Evolutionary conservation across 2,797 vertebrate species (phyloP), one percentile per base, ranked within the genome.

Genomic region (Hozukius guyotensis): DNA sequence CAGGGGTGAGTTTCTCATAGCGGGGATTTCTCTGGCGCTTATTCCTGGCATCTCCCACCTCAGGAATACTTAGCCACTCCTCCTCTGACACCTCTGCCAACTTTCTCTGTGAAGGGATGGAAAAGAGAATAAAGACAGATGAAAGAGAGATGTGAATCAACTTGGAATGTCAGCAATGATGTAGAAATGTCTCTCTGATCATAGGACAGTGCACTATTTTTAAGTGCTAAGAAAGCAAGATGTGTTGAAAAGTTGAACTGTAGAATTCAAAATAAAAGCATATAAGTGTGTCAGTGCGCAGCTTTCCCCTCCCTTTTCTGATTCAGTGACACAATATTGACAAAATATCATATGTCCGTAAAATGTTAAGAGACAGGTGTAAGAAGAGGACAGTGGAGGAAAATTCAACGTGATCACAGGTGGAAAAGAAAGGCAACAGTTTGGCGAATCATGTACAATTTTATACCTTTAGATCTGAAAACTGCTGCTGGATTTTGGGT

Each of bases 401-500:
- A 27, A 63, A 38, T 9, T 8, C 0, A 16, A 4, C 9, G 12
- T 69, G 4, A 62, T 61, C n/a, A 65, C 7, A 11, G 16, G 3
- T 36, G 7, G 5, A 60, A 63, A 31, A 55, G 5, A 55, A 24
- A 31, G 61, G 10, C 16, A 65, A 42, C 1, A 8, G 13, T 60
- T 42, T 55, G 8, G 10, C 4, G 1, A 27, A 31, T 16, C 0
- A 13, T 31, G 5, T 34, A 1, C 7, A 49, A 8, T 56, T 13
- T 20, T 20, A 1, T 92, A 99, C 99, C 95, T 99, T 99, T 34
- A 99, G 94, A 90, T 99, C 99, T 12, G 99, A 99, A 84, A 99
- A 99, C 84, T 99, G 99, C 79, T 99, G 98, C 76, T 99, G 99
- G 85, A 99, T 99, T 93, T 99, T 99, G 49, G 99, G 99, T 24